These are phyloP conservation scores for Platyura marginata DNA, from an alignment of 1,140 invertebrate species.

Conservation along the genomic window DNA sequence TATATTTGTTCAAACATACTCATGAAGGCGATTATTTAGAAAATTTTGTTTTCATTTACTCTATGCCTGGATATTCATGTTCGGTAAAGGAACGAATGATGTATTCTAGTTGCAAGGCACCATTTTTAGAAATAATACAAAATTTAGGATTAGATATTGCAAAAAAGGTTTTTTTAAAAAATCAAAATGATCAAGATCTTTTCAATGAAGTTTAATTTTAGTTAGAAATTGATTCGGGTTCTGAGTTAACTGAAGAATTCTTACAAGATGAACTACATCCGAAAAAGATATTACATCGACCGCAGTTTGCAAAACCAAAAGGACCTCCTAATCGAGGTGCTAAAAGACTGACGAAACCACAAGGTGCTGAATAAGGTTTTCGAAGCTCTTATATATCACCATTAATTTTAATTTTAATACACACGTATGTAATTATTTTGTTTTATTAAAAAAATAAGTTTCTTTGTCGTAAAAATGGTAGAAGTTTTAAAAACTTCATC, in stretches of 20 bases:
- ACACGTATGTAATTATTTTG: too few species aligned
- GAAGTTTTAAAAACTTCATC: too few species aligned
- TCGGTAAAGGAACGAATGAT: constrained; percentile 94
- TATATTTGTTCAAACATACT: constrained; percentile 79
- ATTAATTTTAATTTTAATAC: too few species aligned
- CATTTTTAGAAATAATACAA: constrained; percentile 63
- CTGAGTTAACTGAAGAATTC: constrained; percentile 76
- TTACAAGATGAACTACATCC: constrained; percentile 89
- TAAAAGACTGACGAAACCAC: constrained; percentile 62
- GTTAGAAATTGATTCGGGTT: constrained; percentile 82
- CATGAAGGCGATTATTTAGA: constrained; percentile 81
- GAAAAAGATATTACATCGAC: constrained; percentile 71
- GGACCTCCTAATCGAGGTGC: constrained; percentile 82
- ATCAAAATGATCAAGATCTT: not conserved
- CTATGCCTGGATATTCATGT: constrained; percentile 88
- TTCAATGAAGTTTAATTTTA: constrained; percentile 26
- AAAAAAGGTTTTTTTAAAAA: constrained; percentile 53
- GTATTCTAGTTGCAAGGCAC: constrained; percentile 90
- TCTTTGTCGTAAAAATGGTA: too few species aligned
- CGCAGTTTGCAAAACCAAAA: constrained; percentile 89
- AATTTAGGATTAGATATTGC: constrained; percentile 49
- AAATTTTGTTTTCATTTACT: constrained; percentile 89
- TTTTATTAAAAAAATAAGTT: too few species aligned
- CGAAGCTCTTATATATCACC: too few species aligned
- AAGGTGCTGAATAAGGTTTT: not conserved